phyloP scores from a whole-genome alignment of 2,797 vertebrate species.

The Limosa lapponica region DNA sequence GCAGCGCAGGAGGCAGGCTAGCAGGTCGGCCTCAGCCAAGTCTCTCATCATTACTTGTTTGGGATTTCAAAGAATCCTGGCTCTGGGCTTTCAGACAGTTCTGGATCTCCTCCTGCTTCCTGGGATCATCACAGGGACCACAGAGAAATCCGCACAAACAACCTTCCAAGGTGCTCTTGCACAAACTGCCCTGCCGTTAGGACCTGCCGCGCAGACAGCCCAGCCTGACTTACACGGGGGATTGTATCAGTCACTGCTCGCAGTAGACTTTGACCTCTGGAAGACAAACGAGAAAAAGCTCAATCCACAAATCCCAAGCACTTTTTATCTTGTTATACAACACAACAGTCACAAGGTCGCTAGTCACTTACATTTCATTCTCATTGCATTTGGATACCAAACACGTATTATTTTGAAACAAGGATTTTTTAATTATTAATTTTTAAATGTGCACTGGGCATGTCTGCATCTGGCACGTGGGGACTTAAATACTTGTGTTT shows the following conservation, averaged over 20 bases:
- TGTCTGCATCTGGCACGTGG: neutral
- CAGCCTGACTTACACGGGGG: neutral
- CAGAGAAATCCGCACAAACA: neutral
- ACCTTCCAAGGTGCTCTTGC: neutral
- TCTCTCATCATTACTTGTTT: neutral
- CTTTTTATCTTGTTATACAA: slow-evolving; percentile 65
- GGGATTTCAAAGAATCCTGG: neutral
- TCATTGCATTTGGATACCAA: neutral
- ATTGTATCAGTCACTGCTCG: neutral
- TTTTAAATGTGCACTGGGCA: neutral
- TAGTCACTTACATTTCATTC: neutral
- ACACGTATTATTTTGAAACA: neutral
- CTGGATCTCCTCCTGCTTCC: neutral
- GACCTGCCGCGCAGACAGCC: neutral
- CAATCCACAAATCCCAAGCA: slow-evolving; percentile 44
- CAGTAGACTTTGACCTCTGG: slow-evolving; percentile 52
- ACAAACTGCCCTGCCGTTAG: neutral
- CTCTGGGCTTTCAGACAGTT: neutral
- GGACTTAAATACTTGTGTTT: neutral
- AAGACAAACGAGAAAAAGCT: slow-evolving; percentile 52
- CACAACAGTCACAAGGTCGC: slow-evolving; percentile 42
- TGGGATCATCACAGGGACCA: neutral
- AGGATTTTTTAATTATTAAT: neutral
- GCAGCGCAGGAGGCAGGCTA: neutral
- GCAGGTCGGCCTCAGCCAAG: neutral